Conservation (phyloP, 2,113 vertebrate genomes). For the Percina caprodes region DNA sequence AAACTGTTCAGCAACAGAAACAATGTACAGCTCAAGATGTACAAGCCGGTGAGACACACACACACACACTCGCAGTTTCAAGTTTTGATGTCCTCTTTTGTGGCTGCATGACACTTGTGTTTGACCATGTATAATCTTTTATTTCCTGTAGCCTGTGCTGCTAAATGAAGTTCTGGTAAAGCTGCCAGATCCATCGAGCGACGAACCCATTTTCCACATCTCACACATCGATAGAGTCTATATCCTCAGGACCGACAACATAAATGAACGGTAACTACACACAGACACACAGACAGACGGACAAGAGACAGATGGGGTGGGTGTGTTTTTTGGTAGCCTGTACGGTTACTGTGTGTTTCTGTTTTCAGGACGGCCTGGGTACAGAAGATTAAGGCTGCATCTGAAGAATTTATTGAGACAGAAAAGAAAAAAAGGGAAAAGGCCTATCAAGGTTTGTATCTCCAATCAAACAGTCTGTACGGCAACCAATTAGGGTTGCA, state of each 20-base stretch:
- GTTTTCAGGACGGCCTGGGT: slow-evolving; percentile 93
- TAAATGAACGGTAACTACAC: slow-evolving; percentile 91
- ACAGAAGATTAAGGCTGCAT: slow-evolving; percentile 95
- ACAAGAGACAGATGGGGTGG: neutral
- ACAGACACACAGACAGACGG: neutral
- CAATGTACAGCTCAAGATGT: slow-evolving; percentile 94
- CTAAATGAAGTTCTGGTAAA: slow-evolving; percentile 97
- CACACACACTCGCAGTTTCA: neutral
- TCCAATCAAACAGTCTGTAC: neutral
- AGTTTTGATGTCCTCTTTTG: neutral
- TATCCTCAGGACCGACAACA: slow-evolving; percentile 92
- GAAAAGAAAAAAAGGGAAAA: slow-evolving; percentile 96
- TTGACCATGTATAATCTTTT: neutral
- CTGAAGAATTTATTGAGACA: slow-evolving; percentile 93
- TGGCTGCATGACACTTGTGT: neutral
- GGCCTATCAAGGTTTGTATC: slow-evolving; percentile 90
- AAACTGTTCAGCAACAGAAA: slow-evolving; percentile 94
- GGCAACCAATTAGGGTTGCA: neutral
- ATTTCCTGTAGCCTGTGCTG: slow-evolving; percentile 89
- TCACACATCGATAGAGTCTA: slow-evolving; percentile 97
- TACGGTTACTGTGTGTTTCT: slow-evolving; percentile 11
- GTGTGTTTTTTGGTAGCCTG: neutral
- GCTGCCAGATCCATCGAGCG: slow-evolving; percentile 93
- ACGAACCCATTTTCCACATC: slow-evolving; percentile 96
- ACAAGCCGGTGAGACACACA: slow-evolving; percentile 89